phyloP scores from a whole-genome alignment of 1,140 invertebrate genomes.

The Drosophila lacertosa region DNA sequence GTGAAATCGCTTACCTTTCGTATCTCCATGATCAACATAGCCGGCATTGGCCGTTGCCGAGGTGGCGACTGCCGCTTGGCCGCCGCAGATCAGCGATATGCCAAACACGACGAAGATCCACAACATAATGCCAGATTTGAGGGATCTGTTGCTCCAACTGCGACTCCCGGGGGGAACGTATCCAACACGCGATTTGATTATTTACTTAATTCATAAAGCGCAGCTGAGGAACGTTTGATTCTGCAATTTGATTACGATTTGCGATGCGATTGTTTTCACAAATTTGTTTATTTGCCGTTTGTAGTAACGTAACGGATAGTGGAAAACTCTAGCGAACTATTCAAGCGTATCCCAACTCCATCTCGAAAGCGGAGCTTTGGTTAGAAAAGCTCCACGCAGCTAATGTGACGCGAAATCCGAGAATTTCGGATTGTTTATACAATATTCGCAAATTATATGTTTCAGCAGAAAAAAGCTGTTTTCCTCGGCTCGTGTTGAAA shows the following conservation, averaged over 20 bases:
- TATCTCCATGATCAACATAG: constrained; percentile 77
- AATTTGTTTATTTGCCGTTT: constrained; percentile 28
- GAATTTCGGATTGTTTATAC: constrained; percentile 23
- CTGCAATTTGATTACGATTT: constrained; percentile 11
- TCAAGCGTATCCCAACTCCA: constrained; percentile 35
- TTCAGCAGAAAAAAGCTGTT: constrained; percentile 44
- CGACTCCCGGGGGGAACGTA: constrained; percentile 32
- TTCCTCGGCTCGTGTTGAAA: constrained; percentile 5
- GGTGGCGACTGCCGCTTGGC: constrained; percentile 15
- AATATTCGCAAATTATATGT: constrained; percentile 25
- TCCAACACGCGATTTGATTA: constrained; percentile 52
- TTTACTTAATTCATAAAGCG: constrained; percentile 25
- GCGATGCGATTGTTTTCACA: constrained; percentile 11
- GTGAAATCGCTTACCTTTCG: constrained; percentile 74
- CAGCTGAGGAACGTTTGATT: constrained; percentile 17
- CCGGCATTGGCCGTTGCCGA: constrained; percentile 63
- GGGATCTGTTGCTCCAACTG: constrained; percentile 22
- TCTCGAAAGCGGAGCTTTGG: constrained; percentile 27
- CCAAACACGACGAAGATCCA: constrained; percentile 3
- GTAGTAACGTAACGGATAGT: no score
- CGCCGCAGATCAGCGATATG: constrained; percentile 39
- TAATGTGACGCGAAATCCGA: constrained; percentile 21
- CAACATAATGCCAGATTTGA: constrained; percentile 19
- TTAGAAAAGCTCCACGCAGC: constrained; percentile 7
- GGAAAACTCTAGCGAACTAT: constrained; percentile 4